These are phyloP conservation scores for Pammene fasciana DNA, from an alignment of 2,888 invertebrate genomes.

Conservation along the genomic window DNA sequence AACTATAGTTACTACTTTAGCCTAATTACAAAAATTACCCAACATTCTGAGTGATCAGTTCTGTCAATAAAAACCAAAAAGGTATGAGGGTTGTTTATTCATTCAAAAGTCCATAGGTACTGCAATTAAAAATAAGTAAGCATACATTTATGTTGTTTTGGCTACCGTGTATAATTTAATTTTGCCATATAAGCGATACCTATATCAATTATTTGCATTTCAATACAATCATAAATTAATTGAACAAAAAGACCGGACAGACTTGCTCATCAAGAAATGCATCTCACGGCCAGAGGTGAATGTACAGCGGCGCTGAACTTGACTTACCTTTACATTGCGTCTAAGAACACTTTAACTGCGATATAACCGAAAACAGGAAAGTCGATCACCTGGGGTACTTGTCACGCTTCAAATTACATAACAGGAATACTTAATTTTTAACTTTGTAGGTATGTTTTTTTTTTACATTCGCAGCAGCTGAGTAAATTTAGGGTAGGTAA, in stretches of 20 bases:
- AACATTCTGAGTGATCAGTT: too few species aligned
- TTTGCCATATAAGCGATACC: background rate
- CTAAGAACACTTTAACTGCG: constrained; percentile 15
- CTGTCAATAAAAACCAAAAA: too few species aligned
- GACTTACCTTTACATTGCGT: constrained; percentile 68
- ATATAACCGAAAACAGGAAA: constrained; percentile 26
- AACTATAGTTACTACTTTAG: too few species aligned
- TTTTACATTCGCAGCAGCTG: too few species aligned
- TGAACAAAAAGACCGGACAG: constrained; percentile 23
- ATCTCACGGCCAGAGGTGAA: constrained; percentile 71
- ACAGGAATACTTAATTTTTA: background rate
- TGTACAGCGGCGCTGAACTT: constrained; percentile 68
- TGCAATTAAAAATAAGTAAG: too few species aligned
- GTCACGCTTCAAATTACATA: background rate
- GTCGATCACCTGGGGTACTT: background rate
- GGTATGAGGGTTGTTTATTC: too few species aligned
- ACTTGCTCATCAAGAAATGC: constrained; percentile 49
- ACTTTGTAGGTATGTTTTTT: background rate
- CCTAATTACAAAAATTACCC: too few species aligned
- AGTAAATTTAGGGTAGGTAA: too few species aligned
- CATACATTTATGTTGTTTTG: too few species aligned
- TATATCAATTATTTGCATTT: background rate
- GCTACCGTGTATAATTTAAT: background rate
- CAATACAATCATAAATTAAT: constrained; percentile 17
- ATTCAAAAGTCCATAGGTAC: too few species aligned